A percentile compares a stretch with the other conserved stretches of the same genome.
These are phyloP conservation scores for Zosterops pallidus DNA, from an alignment of 2,113 vertebrate genomes.

Conservation along the genomic window DNA sequence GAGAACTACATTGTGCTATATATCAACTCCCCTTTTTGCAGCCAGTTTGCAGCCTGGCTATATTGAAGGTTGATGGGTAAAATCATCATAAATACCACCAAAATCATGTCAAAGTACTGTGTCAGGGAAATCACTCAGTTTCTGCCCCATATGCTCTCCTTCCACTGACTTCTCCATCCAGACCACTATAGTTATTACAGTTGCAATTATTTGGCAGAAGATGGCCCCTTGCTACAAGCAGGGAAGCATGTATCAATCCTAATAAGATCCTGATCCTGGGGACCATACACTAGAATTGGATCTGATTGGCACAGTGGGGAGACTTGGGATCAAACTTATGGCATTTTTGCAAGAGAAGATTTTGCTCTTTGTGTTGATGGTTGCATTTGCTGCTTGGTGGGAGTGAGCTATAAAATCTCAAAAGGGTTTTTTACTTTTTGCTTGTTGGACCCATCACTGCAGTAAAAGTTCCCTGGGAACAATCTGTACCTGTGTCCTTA, in stretches of 20 bases:
- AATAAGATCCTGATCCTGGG: background rate
- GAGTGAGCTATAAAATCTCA: background rate
- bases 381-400: background rate
- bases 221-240: background rate
- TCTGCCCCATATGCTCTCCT: background rate
- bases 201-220: background rate
- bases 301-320: background rate
- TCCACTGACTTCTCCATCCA: background rate
- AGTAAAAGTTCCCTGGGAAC: background rate
- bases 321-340: background rate
- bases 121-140: background rate
- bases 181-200: background rate
- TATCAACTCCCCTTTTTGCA: background rate
- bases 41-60: background rate
- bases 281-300: background rate
- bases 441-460: background rate
- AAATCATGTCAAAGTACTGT: background rate
- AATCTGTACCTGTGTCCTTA: background rate
- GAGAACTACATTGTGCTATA: rapidly evolving
- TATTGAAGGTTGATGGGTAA: background rate
- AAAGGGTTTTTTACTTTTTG: background rate
- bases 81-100: background rate
- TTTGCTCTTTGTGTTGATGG: background rate
- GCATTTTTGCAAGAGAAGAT: background rate
- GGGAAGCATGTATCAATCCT: background rate